Evolutionary conservation across 2,888 invertebrate species (phyloP), one percentile per base, ranked within the genome.

Genomic region (Hypena proboscidalis): DNA sequence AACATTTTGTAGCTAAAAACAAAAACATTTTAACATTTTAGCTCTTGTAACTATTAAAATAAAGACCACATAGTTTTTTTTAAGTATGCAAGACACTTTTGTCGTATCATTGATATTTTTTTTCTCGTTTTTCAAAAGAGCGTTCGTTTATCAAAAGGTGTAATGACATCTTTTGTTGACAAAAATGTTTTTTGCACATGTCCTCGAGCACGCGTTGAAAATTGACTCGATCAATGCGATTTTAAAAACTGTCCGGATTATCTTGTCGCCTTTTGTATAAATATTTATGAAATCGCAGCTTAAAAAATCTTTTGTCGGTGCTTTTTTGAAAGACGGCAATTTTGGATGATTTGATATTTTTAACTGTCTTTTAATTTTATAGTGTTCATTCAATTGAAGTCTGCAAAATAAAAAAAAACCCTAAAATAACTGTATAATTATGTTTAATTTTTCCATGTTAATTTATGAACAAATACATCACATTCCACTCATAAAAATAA

Each of bases 161-260:
- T 77, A 71, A 71, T 70, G 68, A 57, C 55, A 44, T 70, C 66
- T 67, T 61, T 60, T 56, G 41, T 58, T 59, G 45, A 38, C 79
- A 74, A 80, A 74, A 68, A 55, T 42, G 32, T 62, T 74, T 84
- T 86, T 80, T 83, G 77, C 80, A 67, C 74, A 69, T 70, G 73
- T 67, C 52, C 65, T 37, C 52, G 57, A 85, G 88, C 89, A 90
- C 89, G 88, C 86, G 86, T 85, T 85, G 57, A 71, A 66, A 74
- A 79, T 81, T 70, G 68, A 62, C 54, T 66, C 45, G 41, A 61
- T 66, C 60, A 54, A 65, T 58, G 55, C 35, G 36, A 47, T 66
- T 61, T 60, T 49, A 48, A 55, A 65, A 62, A 62, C 48, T 49
- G 35, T 45, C 48, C 30, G 49, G 48, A 67, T 67, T 66, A 60